These are phyloP conservation scores for Philantomba maxwellii DNA, from an alignment of 2,113 vertebrate genomes.

Conservation along the genomic window DNA sequence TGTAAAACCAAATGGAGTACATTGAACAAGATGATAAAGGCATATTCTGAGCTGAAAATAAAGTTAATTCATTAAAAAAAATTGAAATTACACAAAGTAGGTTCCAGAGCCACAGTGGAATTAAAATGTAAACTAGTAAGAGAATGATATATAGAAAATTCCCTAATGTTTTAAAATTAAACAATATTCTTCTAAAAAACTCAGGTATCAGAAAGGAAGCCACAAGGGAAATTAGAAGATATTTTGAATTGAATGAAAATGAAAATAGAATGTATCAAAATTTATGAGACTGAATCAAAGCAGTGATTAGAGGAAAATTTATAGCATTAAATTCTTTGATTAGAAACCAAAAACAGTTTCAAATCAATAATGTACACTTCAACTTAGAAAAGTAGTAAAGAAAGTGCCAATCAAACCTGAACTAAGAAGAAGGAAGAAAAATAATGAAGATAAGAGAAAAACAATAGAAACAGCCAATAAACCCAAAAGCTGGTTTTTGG, in stretches of 20 bases:
- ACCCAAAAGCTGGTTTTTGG: neutral
- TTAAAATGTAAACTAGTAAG: neutral
- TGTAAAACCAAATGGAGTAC: neutral
- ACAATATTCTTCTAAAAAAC: neutral
- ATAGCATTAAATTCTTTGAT: neutral
- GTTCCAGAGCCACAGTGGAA: neutral
- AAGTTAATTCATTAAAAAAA: neutral
- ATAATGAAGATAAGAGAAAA: neutral
- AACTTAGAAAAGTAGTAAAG: neutral
- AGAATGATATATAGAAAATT: neutral
- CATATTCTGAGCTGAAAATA: neutral
- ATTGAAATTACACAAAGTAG: neutral
- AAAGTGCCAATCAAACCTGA: neutral
- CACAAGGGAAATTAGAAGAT: neutral
- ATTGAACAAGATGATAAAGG: neutral
- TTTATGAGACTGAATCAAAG: neutral
- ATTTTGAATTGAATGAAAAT: neutral
- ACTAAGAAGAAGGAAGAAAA: neutral
- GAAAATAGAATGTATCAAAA: neutral
- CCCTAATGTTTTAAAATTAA: neutral
- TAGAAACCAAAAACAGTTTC: neutral
- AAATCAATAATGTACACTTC: neutral
- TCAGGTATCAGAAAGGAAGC: neutral
- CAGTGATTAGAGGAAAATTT: neutral
- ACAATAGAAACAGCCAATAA: neutral